Evolutionary conservation across 2,797 vertebrate genomes (phyloP), one percentile per base, ranked within the genome.

Genomic region (Sciurus vulgaris): DNA sequence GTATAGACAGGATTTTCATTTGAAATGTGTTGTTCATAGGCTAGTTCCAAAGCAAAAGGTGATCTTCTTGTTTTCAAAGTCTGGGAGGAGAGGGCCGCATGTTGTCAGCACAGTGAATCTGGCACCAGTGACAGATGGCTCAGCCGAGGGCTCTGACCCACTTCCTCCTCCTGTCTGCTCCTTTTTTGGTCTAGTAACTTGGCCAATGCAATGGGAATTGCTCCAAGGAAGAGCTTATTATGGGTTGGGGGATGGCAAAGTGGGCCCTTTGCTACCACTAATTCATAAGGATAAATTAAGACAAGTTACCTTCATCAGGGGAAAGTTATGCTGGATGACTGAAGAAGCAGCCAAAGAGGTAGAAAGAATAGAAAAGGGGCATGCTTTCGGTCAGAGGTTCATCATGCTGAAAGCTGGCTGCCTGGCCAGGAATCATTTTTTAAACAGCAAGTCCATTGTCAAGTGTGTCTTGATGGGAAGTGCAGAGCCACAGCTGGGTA

Each of bases 71-170:
- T 30, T 91, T 78, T 86, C 74, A 38, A 85, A 26, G 59, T 30
- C 51, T 70, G 30, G 63, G 24, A 41, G 20, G 63, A 65, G 76
- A 69, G 44, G 70, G 59, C 3, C 24, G 84, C 11, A 5, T 44
- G 10, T 22, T 70, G 26, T 11, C 69, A 14, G 18, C 35, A 38
- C 2, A 17, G 47, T 73, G 78, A 83, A 61, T 59, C 47, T 73
- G 86, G n/a, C 74, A n/a, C 83, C 38, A n/a, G 51, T 86, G 86
- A 63, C 86, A 94, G 91, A 86, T 89, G 91, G 61, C 63, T n/a
- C 33, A 10, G 15, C 15, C 59, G 41, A 7, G 54, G 51, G n/a
- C 47, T 83, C 35, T 5, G 4, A 44, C 72, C 73, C 1, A 26
- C 77, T 77, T 85, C 83, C 76, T 85, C 83, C 76, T 89, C 78